Evolutionary conservation across 2,888 invertebrate species (phyloP), one percentile per base, ranked within the genome.

Genomic region (Oxycera nigricornis): DNA sequence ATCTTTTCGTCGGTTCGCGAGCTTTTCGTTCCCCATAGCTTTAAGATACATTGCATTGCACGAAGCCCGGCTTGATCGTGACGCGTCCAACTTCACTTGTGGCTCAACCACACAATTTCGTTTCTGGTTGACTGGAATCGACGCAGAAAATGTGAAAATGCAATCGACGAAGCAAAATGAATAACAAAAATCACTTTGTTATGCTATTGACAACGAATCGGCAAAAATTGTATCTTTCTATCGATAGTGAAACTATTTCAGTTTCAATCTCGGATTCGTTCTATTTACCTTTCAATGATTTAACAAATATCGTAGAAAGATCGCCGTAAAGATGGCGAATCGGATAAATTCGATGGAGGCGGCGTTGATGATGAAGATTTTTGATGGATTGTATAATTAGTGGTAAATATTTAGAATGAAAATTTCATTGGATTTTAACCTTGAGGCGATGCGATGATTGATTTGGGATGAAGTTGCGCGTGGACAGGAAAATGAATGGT

Each of bases 211-310:
- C 17, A 46, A 46, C 46, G 17, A n/a, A 46, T 46, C 17, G 3
- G 2, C 14, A 11, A n/a, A 17, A n/a, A n/a, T 3, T 46, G 46
- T 46, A 46, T 46, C 46, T 55, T 11, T 6, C 24, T 20, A 55
- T 55, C 22, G 55, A 55, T 55, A 55, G 55, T 55, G 55, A 55
- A 55, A 55, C 1, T 55, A 22, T 55, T 55, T 55, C 22, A 22
- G 9, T 11, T 46, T 46, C 14, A 7, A n/a, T n/a, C n/a, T n/a
- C 3, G 17, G 17, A 46, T 46, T 7, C 17, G 46, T 46, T 46
- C 46, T 46, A 46, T 46, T 46, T 46, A 14, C 17, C 17, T 46
- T 46, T 14, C 46, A 46, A 46, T 35, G 35, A 35, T 35, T 35
- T 35, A 11, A 7, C n/a, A n/a, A 11, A 11, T 35, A 35, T 46